These are phyloP conservation scores for Dilophus febrilis DNA, from an alignment of 2,888 invertebrate species.

Conservation along the genomic window DNA sequence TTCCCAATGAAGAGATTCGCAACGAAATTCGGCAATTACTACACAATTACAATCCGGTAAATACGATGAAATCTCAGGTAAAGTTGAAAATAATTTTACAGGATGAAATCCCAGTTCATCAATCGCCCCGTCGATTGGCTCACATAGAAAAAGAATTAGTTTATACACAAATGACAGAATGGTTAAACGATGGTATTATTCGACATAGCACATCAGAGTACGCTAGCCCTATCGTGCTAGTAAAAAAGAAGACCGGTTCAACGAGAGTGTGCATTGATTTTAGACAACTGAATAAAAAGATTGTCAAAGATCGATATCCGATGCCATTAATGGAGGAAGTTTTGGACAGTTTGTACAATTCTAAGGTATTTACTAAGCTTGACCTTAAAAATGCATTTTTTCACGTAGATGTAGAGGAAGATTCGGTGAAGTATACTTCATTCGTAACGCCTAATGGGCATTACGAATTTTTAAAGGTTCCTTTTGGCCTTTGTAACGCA, in stretches of 20 bases:
- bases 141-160: too few relatives aligned
- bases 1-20: too few relatives aligned
- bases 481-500: not conserved
- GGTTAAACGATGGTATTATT: too few relatives aligned
- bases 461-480: not conserved
- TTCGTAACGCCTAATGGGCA: not conserved
- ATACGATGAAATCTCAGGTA: too few relatives aligned
- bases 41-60: too few relatives aligned
- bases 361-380: not conserved
- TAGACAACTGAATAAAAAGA: not conserved
- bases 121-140: too few relatives aligned
- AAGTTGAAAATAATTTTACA: too few relatives aligned
- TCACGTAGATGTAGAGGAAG: not conserved
- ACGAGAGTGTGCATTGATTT: not conserved
- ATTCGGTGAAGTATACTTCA: not conserved
- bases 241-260: not conserved
- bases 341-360: not conserved
- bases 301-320: not conserved
- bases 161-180: too few relatives aligned
- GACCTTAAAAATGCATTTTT: not conserved
- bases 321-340: not conserved
- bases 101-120: too few relatives aligned
- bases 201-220: too few relatives aligned
- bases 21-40: too few relatives aligned
- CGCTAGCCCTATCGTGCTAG: not conserved